Evolutionary conservation across 23 tunicate species (phyloP).

Genomic region (Trididemnum miniatum): DNA sequence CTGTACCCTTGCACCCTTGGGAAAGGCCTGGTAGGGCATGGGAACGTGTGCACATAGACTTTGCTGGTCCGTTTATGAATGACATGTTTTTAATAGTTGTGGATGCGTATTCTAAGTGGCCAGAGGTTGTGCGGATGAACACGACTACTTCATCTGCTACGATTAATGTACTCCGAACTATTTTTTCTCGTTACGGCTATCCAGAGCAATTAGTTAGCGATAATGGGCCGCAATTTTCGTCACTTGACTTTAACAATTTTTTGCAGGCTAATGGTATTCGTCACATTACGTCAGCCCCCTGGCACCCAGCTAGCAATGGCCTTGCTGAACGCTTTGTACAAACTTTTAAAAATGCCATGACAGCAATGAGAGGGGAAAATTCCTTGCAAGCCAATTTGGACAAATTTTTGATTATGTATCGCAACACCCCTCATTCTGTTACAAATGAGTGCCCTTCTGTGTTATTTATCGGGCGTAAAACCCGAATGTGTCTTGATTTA

Average conservation of each 20-base stretch:
- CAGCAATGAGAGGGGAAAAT: not conserved
- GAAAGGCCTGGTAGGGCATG: too few species aligned
- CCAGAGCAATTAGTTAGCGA: not conserved
- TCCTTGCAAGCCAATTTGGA: not conserved
- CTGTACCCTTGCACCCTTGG: not conserved
- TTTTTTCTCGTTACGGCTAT: not conserved
- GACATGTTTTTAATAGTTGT: not conserved
- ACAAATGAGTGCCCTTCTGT: not conserved
- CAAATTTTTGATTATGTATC: not conserved
- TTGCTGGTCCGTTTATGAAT: not conserved
- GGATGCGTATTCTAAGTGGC: not conserved
- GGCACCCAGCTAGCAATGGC: not conserved
- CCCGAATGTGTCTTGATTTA: not conserved
- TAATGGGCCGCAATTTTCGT: not conserved
- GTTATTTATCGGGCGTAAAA: not conserved
- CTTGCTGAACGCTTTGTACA: not conserved
- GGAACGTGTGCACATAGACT: not conserved
- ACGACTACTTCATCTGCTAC: not conserved
- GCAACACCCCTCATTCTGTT: not conserved
- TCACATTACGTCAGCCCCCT: not conserved
- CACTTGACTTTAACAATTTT: not conserved
- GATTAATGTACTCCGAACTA: not conserved
- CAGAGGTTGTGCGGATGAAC: not conserved
- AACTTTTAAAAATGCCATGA: not conserved
- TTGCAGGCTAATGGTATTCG: not conserved